These are phyloP conservation scores for Neoseiulus cucumeris DNA, from an alignment of 1,140 invertebrate species.

Conservation along the genomic window DNA sequence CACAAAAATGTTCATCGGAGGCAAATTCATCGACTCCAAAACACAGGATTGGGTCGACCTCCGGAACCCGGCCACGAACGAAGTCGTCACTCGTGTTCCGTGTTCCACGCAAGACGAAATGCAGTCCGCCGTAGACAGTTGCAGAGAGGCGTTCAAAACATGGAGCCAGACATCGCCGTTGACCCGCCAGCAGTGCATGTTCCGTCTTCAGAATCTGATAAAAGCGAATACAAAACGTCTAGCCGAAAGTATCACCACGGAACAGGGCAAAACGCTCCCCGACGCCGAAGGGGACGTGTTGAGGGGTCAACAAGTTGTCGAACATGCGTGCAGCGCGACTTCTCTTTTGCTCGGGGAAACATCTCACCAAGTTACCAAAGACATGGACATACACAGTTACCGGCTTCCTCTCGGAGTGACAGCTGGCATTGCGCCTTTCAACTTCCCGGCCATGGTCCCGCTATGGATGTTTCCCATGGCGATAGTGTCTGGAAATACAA, in stretches of 20 bases:
- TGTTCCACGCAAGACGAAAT: conserved; percentile 76
- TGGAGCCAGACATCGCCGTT: conserved; percentile 87
- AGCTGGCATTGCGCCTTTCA: conserved; percentile 59
- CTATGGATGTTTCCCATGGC: conserved; percentile 96
- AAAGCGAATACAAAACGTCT: conserved; percentile 60
- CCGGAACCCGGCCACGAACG: conserved; percentile 58
- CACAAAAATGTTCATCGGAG: conserved; percentile 86
- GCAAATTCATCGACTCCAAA: conserved; percentile 82
- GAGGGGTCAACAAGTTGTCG: conserved; percentile 89
- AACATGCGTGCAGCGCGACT: conserved; percentile 82
- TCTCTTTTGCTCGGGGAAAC: conserved; percentile 78
- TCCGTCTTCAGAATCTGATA: conserved; percentile 62
- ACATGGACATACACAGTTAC: conserved; percentile 78
- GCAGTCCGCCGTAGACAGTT: conserved; percentile 64
- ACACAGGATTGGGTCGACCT: conserved; percentile 79
- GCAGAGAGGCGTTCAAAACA: conserved; percentile 54
- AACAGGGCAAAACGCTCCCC: conserved; percentile 90
- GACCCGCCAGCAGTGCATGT: conserved; percentile 85
- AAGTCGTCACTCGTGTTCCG: conserved; percentile 58
- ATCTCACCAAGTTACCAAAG: conserved; percentile 67
- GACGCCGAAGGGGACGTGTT: conserved; percentile 97
- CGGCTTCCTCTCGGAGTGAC: conserved; percentile 70
- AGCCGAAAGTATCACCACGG: conserved; percentile 73
- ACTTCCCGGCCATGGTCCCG: conserved; percentile 99
- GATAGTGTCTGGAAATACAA: conserved; percentile 64